These are phyloP conservation scores for Otolemur garnettii DNA, from an alignment of 2,113 vertebrate species.

Conservation along the genomic window DNA sequence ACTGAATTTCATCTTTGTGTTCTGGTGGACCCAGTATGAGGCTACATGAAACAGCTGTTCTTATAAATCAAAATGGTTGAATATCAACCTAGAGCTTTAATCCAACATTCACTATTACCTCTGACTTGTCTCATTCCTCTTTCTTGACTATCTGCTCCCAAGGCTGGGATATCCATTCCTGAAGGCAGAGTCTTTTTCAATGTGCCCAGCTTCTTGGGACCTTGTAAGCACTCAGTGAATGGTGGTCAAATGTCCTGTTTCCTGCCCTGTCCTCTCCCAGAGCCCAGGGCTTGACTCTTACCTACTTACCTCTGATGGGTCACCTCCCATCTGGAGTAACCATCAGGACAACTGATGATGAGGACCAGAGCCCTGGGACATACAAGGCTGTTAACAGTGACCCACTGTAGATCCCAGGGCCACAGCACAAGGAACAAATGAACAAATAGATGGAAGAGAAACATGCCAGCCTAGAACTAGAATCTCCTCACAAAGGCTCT, in stretches of 20 bases:
- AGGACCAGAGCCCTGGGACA: no score
- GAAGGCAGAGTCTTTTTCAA: background rate
- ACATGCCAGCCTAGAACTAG: background rate
- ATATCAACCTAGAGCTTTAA: no score
- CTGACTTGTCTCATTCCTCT: background rate
- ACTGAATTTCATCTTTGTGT: background rate
- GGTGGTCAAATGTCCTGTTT: background rate
- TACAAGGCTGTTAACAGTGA: no score
- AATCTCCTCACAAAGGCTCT: background rate
- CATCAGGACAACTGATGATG: no score
- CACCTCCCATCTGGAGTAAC: no score
- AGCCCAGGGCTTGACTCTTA: no score
- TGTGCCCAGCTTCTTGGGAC: background rate
- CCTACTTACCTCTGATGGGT: no score
- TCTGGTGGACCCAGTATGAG: no score
- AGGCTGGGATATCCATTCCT: fast-evolving
- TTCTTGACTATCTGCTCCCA: background rate
- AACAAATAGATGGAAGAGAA: background rate
- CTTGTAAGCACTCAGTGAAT: background rate
- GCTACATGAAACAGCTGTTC: background rate
- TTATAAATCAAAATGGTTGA: background rate
- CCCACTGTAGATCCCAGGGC: no score
- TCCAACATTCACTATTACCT: no score
- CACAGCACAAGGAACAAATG: no score
- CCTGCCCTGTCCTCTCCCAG: no score